These are phyloP conservation scores for Habropoda laboriosa DNA, from an alignment of 1,140 invertebrate species.

Conservation along the genomic window DNA sequence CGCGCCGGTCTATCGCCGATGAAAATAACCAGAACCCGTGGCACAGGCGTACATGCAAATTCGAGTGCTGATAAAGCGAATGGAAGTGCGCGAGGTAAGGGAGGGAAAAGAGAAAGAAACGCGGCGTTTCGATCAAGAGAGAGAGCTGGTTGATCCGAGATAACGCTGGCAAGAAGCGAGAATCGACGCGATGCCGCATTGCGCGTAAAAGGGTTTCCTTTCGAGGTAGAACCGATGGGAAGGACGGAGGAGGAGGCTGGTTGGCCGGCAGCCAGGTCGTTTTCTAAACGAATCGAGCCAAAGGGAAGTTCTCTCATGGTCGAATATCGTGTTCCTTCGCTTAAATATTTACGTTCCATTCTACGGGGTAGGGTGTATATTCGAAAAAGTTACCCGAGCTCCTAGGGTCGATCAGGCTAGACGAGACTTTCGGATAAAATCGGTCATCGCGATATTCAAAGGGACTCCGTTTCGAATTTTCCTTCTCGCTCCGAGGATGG, in stretches of 20 bases:
- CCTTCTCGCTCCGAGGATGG: too few species aligned
- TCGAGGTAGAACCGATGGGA: background rate
- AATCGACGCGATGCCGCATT: background rate
- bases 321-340: too few species aligned
- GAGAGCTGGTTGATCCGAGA: background rate
- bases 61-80: slow-evolving; percentile 14
- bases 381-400: background rate
- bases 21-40: slow-evolving; percentile 25
- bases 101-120: background rate
- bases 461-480: background rate
- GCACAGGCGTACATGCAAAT: slow-evolving; percentile 16
- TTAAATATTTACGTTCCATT: background rate
- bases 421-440: background rate
- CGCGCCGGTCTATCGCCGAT: background rate
- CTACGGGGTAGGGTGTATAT: background rate
- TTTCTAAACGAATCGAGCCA: background rate
- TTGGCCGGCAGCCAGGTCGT: background rate
- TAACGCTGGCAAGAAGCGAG: background rate
- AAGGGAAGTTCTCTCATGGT: background rate
- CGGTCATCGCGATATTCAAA: background rate
- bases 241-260: too few species aligned
- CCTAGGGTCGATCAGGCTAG: background rate
- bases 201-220: slow-evolving; percentile 6
- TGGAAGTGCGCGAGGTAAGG: background rate
- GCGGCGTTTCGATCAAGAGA: background rate